Evolutionary conservation across 1,140 invertebrate species (phyloP).

Genomic region (Patella vulgata): DNA sequence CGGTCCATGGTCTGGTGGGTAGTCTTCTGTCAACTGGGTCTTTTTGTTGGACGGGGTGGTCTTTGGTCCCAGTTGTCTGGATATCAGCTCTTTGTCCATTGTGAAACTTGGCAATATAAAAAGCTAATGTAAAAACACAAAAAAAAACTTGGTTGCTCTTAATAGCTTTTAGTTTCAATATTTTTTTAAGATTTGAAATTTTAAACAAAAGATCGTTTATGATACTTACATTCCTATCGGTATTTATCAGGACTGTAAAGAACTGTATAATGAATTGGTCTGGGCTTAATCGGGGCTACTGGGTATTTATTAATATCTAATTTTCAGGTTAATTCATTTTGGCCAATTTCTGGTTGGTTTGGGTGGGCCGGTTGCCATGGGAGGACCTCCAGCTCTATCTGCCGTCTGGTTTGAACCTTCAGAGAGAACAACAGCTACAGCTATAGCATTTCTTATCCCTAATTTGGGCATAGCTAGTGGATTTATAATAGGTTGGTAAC

Average conservation of each 20-base stretch:
- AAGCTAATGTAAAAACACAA: too few relatives aligned
- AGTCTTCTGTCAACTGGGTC: neutral
- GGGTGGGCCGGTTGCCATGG: constrained; percentile 53
- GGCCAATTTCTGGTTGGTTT: constrained; percentile 59
- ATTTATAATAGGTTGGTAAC: too few relatives aligned
- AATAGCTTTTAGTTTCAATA: neutral
- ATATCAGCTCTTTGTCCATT: neutral
- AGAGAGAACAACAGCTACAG: constrained; percentile 57
- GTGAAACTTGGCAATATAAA: neutral
- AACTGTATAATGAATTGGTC: neutral
- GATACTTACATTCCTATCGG: neutral
- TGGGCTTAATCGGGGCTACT: neutral
- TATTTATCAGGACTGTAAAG: too few relatives aligned
- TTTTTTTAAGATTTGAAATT: neutral
- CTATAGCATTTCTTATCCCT: constrained; percentile 9
- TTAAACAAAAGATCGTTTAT: neutral
- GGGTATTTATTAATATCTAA: constrained; percentile 3
- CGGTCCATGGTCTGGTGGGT: too few relatives aligned
- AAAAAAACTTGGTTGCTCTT: neutral
- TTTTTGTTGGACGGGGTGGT: neutral
- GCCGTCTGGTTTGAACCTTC: constrained; percentile 60
- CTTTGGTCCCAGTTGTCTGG: neutral
- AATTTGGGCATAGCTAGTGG: too few relatives aligned
- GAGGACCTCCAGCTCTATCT: constrained; percentile 56
- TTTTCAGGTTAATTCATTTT: constrained; percentile 46